Conservation (phyloP, 2,113 vertebrate species). For the Megaceryle maxima region DNA sequence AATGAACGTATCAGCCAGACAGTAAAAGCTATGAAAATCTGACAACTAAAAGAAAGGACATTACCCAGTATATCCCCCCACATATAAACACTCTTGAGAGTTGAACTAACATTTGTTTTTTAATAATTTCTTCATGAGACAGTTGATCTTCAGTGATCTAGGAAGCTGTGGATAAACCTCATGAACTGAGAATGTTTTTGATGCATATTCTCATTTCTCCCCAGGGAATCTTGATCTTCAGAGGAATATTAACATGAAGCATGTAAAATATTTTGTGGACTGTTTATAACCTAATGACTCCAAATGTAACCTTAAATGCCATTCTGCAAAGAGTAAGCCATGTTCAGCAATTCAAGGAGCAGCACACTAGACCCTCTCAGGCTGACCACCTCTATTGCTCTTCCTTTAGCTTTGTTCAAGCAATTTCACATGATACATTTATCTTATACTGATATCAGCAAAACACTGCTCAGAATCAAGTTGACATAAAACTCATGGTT, state of each 20-base stretch:
- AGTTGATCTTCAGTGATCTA: constrained; percentile 2
- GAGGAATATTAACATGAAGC: constrained; percentile 24
- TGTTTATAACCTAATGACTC: constrained; percentile 47
- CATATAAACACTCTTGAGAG: neutral
- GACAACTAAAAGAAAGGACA: neutral
- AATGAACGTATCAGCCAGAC: neutral
- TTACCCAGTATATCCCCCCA: neutral
- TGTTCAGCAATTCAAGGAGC: neutral
- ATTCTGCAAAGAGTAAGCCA: constrained; percentile 1
- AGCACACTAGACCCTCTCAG: neutral
- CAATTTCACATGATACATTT: neutral
- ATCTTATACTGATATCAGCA: neutral
- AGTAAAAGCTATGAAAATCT: neutral
- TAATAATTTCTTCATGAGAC: neutral
- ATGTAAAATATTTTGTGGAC: constrained; percentile 26
- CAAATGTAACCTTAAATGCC: constrained; percentile 33
- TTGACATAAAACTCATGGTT: neutral
- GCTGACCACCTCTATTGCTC: neutral
- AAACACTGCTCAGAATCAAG: neutral
- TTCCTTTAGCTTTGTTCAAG: neutral
- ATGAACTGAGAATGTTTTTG: constrained; percentile 35
- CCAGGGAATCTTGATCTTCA: constrained; percentile 26
- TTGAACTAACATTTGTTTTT: neutral
- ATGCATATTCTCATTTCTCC: constrained; percentile 43
- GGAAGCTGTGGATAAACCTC: constrained; percentile 35